phyloP scores from a whole-genome alignment of 2,888 invertebrate genomes.

The Stomorhina lunata region DNA sequence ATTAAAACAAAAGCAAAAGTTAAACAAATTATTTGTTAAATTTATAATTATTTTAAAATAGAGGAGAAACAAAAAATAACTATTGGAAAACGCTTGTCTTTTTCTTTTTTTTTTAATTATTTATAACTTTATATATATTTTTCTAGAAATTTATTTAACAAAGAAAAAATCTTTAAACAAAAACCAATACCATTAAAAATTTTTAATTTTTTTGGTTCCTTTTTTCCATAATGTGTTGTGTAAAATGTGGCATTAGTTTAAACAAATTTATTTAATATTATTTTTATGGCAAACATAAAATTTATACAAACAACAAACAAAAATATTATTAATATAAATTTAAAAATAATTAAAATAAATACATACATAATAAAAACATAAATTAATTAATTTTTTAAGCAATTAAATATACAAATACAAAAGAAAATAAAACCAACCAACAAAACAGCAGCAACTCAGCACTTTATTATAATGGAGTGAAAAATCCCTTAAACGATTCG shows the following conservation, averaged over 20 bases:
- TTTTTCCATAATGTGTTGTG: conserved; percentile 48
- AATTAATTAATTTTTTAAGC: conserved; percentile 50
- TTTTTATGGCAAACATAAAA: conserved; percentile 21
- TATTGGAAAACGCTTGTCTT: too few species aligned
- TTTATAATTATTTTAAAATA: conserved; percentile 10
- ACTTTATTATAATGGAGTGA: conserved; percentile 51
- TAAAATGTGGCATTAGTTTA: conserved; percentile 41
- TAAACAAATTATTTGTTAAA: conserved; percentile 20
- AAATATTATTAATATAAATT: conserved; percentile 22
- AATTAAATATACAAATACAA: conserved; percentile 62
- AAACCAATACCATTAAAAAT: too few species aligned
- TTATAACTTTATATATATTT: too few species aligned
- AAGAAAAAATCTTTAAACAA: too few species aligned
- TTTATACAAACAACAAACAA: too few species aligned
- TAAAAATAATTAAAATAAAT: conserved; percentile 30
- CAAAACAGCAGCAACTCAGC: conserved; percentile 51
- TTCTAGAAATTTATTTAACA: too few species aligned
- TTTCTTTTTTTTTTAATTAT: too few species aligned
- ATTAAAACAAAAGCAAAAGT: neutral
- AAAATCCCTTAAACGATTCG: too few species aligned
- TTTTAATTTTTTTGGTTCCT: conserved; percentile 43
- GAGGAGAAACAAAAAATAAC: too few species aligned
- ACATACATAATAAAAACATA: conserved; percentile 3
- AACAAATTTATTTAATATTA: conserved; percentile 19
- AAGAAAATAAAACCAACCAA: conserved; percentile 36